Evolutionary conservation across 2,888 invertebrate genomes (phyloP), one percentile per base, ranked within the genome.

Genomic region (Agriotes lineatus): DNA sequence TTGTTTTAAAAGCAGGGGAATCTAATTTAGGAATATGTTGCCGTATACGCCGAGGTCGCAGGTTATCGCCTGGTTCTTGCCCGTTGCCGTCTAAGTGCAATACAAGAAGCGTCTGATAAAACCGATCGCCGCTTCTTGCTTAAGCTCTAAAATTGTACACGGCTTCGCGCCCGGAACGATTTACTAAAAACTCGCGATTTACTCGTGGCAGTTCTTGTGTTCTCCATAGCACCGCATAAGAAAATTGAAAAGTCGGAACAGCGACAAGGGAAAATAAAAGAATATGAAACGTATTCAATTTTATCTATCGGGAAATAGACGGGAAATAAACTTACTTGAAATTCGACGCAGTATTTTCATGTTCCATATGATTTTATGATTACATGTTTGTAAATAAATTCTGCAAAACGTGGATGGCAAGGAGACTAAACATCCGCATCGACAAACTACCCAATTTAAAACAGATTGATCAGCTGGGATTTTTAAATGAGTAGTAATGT

Each of bases 311-410:
- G 16, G 25, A 56, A 63, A 56, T 63, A 54, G 42, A 63, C 63
- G 44, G 63, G 63, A 63, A 63, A 54, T 44, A 44, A 63, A 54
- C 54, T 63, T 54, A 54, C 33, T 63, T 63, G 63, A 45, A 54
- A 63, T 63, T 63, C 63, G 54, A n/a, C 42, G 52, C 54, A 63
- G 56, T 63, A 56, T 63, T 63, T 63, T 63, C 54, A 39, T 18
- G 54, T 63, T 54, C 30, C 50, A 44, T 63, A 56, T 54, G 39
- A 59, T 59, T 59, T 63, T 33, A 44, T 25, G 54, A 63, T 63
- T 63, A 44, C 33, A 10, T 54, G 30, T 54, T 44, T 63, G 54
- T 33, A 44, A 9, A 63, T 42, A 56, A 54, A 52, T 54, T 63
- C 52, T 12, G 18, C 3, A 54, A 63, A 39, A 56, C 52, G 52